Conservation (phyloP, 2,888 invertebrate species). For the Epinotia brunnichana region DNA sequence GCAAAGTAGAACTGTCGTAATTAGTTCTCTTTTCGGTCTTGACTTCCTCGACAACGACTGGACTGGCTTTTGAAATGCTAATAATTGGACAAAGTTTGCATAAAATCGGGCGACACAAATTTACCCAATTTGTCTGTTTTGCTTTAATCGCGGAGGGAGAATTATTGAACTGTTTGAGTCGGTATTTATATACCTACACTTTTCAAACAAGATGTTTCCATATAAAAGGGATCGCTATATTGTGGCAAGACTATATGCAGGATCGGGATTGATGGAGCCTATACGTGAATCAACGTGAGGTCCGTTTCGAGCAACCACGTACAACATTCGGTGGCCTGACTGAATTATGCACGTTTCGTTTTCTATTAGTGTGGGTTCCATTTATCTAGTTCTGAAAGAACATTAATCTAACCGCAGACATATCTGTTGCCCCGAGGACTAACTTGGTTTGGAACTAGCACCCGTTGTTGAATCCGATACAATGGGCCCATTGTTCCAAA, state of each 20-base stretch:
- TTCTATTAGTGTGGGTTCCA: constrained; percentile 49
- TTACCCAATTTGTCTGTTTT: constrained; percentile 49
- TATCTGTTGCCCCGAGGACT: constrained; percentile 51
- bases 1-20: constrained; percentile 56
- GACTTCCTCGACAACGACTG: constrained; percentile 49
- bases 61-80: constrained; percentile 63
- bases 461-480: constrained; percentile 46
- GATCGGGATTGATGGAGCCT: not conserved
- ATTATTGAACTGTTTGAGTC: constrained; percentile 41
- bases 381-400: constrained; percentile 60
- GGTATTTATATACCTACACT: constrained; percentile 10
- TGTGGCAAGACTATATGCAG: not conserved
- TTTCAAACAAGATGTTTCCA: constrained; percentile 8
- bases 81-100: constrained; percentile 55
- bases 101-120: constrained; percentile 50
- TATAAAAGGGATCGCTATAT: constrained; percentile 17
- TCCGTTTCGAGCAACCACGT: constrained; percentile 23
- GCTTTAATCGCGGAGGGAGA: constrained; percentile 42
- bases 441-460: constrained; percentile 47
- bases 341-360: constrained; percentile 50
- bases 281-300: constrained; percentile 22
- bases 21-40: constrained; percentile 62
- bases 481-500: constrained; percentile 47
- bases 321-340: constrained; percentile 11
- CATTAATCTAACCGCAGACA: constrained; percentile 65